Evolutionary conservation across 2,113 vertebrate species (phyloP).

Genomic region (Neoarius graeffei): DNA sequence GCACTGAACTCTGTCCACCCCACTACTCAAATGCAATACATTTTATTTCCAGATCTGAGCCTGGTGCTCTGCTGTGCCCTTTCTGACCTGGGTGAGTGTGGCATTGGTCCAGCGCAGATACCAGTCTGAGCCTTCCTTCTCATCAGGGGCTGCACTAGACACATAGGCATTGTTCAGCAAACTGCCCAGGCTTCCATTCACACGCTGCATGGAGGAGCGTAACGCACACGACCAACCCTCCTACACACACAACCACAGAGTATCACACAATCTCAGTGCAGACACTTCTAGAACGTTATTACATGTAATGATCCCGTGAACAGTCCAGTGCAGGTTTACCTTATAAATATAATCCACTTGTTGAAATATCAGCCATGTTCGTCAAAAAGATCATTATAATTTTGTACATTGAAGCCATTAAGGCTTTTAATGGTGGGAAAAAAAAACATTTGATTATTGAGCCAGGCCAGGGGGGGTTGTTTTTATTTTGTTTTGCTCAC

Average conservation of each 20-base stretch:
- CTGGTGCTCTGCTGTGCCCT: not conserved
- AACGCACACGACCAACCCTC: constrained; percentile 55
- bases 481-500: not conserved
- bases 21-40: not conserved
- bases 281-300: not conserved
- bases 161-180: constrained; percentile 67
- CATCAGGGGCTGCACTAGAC: constrained; percentile 49
- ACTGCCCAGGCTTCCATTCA: constrained; percentile 68
- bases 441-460: not conserved
- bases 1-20: not conserved
- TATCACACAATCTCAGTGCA: not conserved
- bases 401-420: not conserved
- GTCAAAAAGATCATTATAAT: not conserved
- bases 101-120: constrained; percentile 71
- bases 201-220: constrained; percentile 67
- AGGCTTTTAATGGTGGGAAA: not conserved
- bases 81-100: constrained; percentile 65
- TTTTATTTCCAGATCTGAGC: not conserved
- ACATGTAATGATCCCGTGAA: not conserved
- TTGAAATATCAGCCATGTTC: not conserved
- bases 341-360: not conserved
- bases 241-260: constrained; percentile 46
- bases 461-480: not conserved
- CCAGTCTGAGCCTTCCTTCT: constrained; percentile 56
- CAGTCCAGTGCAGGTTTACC: not conserved